These are phyloP conservation scores for Gouania willdenowi DNA, from an alignment of 2,797 vertebrate species.

Conservation along the genomic window DNA sequence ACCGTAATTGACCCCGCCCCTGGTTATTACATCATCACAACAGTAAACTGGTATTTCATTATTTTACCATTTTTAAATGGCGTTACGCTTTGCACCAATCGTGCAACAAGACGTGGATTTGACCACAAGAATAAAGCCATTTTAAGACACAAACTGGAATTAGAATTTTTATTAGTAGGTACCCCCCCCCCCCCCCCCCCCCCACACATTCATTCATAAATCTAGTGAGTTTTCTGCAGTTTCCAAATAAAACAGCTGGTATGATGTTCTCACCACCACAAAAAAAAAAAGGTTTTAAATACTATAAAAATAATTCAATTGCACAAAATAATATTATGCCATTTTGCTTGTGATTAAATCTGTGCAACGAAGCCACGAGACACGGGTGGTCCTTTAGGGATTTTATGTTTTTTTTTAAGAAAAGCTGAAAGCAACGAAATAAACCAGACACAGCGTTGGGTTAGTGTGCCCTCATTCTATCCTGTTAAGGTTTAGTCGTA, in stretches of 20 bases:
- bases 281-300: constrained; percentile 64
- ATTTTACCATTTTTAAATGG: no score
- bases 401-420: no score
- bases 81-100: no score
- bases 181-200: constrained; percentile 48
- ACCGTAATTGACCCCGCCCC: no score
- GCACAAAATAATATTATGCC: constrained; percentile 60
- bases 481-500: no score
- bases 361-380: constrained; percentile 48
- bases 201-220: constrained; percentile 32
- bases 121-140: no score
- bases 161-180: constrained; percentile 69
- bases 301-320: constrained; percentile 80
- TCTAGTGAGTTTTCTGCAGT: constrained; percentile 48
- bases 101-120: no score
- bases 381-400: no score
- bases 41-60: no score
- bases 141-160: constrained; percentile 56
- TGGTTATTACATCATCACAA: no score
- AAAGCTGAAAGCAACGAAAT: constrained; percentile 28
- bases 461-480: no score
- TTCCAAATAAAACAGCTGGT: constrained; percentile 63
- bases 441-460: no score
- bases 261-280: constrained; percentile 41
- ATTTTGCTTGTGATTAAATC: constrained; percentile 60